phyloP scores from a whole-genome alignment of 2,888 invertebrate species.

The Oscheius onirici region DNA sequence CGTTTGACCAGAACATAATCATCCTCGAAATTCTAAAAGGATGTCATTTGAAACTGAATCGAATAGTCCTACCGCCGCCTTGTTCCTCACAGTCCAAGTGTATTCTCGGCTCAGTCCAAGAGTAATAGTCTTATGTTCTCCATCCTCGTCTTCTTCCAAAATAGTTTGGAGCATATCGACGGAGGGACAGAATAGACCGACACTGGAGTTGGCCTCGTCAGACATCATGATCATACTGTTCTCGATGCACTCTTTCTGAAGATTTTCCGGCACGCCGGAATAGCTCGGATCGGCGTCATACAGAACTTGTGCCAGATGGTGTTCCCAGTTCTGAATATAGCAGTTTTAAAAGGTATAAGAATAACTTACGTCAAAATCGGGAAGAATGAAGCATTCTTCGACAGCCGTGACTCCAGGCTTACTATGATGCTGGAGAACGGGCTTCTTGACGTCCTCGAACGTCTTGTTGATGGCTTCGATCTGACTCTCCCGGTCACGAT shows the following conservation, averaged over 20 bases:
- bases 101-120: slow-evolving; percentile 88
- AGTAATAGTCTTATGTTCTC: background rate
- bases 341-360: too few species aligned
- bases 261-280: slow-evolving; percentile 75
- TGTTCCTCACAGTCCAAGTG: slow-evolving; percentile 97
- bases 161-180: slow-evolving; percentile 90
- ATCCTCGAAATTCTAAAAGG: slow-evolving; percentile 13
- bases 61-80: slow-evolving; percentile 37
- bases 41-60: background rate
- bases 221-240: slow-evolving; percentile 36
- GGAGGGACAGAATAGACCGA: slow-evolving; percentile 95
- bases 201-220: slow-evolving; percentile 73
- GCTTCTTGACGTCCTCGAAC: slow-evolving; percentile 83
- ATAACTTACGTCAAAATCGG: slow-evolving; percentile 83
- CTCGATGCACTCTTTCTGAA: slow-evolving; percentile 44
- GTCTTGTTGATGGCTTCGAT: slow-evolving; percentile 97
- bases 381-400: slow-evolving; percentile 87
- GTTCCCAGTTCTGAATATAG: slow-evolving; percentile 85
- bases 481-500: slow-evolving; percentile 95
- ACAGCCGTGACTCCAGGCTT: slow-evolving; percentile 93
- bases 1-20: slow-evolving; percentile 16
- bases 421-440: slow-evolving; percentile 85
- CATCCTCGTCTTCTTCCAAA: slow-evolving; percentile 74
- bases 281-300: slow-evolving; percentile 98
- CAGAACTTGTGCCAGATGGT: slow-evolving; percentile 94